A percentile compares a stretch with the other conserved stretches of the same genome.
phyloP scores from a whole-genome alignment of 1,140 invertebrate genomes.

The Lucilia sericata region DNA sequence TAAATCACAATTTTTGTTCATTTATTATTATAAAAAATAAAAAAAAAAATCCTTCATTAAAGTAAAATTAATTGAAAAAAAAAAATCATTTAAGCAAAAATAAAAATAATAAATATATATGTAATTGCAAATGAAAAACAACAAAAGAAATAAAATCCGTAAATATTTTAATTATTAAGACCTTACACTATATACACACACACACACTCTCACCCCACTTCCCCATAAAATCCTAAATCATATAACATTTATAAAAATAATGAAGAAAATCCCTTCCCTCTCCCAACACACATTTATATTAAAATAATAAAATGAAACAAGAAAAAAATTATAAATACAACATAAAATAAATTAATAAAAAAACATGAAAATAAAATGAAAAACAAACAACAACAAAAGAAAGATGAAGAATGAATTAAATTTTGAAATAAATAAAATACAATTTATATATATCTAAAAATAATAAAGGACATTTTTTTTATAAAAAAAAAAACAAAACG shows the following conservation, averaged over 20 bases:
- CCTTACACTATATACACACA: not conserved
- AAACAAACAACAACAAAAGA: constrained; percentile 23
- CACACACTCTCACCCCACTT: not conserved
- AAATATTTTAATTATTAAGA: constrained; percentile 31
- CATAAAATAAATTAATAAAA: constrained; percentile 37
- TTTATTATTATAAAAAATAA: not conserved
- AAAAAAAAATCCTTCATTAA: not conserved
- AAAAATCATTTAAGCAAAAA: constrained; percentile 20
- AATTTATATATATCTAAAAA: constrained; percentile 36
- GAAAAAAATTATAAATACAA: constrained; percentile 27
- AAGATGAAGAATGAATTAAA: constrained; percentile 28
- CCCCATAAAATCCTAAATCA: constrained; percentile 25
- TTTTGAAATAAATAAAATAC: constrained; percentile 43
- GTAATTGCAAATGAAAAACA: constrained; percentile 35
- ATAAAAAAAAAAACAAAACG: not conserved
- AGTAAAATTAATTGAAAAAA: not conserved
- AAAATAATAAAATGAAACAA: constrained; percentile 10
- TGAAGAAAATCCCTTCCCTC: not conserved
- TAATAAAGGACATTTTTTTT: not conserved
- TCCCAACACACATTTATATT: constrained; percentile 1
- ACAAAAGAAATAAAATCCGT: not conserved
- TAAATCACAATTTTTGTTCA: constrained; percentile 34
- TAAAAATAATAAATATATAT: constrained; percentile 12
- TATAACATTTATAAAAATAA: constrained; percentile 32
- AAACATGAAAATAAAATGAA: constrained; percentile 33